Evolutionary conservation across 2,113 vertebrate species (phyloP).

Genomic region (Meleagris gallopavo): DNA sequence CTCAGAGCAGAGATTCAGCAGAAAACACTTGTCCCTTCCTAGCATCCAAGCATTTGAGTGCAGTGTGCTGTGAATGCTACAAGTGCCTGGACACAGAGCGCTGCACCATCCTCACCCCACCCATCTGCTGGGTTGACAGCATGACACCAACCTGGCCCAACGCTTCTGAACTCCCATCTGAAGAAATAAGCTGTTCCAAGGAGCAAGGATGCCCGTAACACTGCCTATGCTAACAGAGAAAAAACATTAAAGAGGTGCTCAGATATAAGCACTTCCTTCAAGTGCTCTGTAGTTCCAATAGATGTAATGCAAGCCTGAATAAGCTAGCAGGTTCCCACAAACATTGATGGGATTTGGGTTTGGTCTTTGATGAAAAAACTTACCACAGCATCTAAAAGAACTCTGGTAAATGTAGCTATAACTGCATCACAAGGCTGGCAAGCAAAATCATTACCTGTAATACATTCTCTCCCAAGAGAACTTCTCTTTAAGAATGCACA

Average conservation of each 20-base stretch:
- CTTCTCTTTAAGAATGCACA: constrained; percentile 31
- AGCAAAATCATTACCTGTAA: constrained; percentile 68
- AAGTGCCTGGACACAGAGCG: background rate
- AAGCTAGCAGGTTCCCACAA: background rate
- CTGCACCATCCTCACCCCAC: accelerated
- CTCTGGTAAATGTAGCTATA: constrained; percentile 18
- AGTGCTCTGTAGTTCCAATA: background rate
- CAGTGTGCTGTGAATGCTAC: background rate
- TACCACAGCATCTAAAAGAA: constrained; percentile 8
- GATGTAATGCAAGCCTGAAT: background rate
- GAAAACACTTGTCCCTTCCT: background rate
- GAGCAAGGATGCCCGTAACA: background rate
- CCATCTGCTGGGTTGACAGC: no score
- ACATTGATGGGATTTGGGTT: background rate
- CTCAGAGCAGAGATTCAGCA: background rate
- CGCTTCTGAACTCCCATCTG: background rate
- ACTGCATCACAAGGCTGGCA: constrained; percentile 28
- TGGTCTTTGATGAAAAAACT: background rate
- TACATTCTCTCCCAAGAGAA: constrained; percentile 7
- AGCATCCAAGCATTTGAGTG: background rate
- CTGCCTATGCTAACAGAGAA: background rate
- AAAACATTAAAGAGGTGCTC: background rate
- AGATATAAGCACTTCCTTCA: background rate
- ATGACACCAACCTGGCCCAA: background rate
- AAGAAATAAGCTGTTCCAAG: background rate